phyloP scores from a whole-genome alignment of 53 echinoderm and acorn worm genomes.

The Mesocentrotus franciscanus region DNA sequence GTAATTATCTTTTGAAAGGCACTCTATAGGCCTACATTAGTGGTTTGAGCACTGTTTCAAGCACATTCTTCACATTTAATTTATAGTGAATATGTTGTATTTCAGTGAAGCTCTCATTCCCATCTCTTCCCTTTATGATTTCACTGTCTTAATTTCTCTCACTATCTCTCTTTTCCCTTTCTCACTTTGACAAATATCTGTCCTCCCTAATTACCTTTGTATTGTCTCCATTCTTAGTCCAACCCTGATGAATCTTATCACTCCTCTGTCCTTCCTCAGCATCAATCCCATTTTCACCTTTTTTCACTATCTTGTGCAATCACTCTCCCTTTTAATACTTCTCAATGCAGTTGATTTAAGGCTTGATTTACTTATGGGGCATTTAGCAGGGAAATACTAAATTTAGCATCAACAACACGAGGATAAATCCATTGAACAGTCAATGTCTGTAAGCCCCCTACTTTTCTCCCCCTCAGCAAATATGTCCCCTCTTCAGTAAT shows the following conservation, averaged over 20 bases:
- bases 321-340: not conserved
- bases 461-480: not conserved
- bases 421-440: not conserved
- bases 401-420: conserved; percentile 17
- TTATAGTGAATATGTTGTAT: too few species aligned
- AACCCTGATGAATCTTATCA: not conserved
- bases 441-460: not conserved
- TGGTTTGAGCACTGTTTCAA: too few species aligned
- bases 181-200: not conserved
- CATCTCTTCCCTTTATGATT: not conserved
- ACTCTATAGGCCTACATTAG: too few species aligned
- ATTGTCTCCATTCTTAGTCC: not conserved
- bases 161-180: not conserved
- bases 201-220: not conserved
- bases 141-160: not conserved
- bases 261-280: not conserved
- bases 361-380: conserved; percentile 1
- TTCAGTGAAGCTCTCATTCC: not conserved
- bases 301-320: conserved; percentile 16
- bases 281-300: conserved; percentile 11
- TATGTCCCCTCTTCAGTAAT: not conserved
- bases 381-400: conserved; percentile 39
- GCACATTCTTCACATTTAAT: too few species aligned
- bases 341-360: conserved; percentile 36
- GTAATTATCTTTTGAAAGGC: too few species aligned